These are phyloP conservation scores for Coleophora deauratella DNA, from an alignment of 2,888 invertebrate species.

Conservation along the genomic window DNA sequence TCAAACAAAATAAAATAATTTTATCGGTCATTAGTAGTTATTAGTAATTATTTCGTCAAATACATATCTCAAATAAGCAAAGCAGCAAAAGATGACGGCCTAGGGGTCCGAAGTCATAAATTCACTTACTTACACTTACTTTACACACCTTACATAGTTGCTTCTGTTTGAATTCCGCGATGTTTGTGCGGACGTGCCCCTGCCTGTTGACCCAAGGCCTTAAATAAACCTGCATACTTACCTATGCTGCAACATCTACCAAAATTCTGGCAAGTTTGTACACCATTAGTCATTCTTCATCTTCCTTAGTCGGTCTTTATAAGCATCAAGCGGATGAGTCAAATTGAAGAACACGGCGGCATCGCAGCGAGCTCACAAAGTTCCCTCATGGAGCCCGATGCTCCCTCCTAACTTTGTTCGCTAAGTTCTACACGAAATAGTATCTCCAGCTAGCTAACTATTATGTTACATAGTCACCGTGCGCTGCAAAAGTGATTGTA, in stretches of 20 bases:
- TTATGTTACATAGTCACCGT: too few species aligned
- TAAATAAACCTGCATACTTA: conserved; percentile 58
- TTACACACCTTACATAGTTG: too few species aligned
- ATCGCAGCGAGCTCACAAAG: too few species aligned
- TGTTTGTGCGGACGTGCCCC: conserved; percentile 69
- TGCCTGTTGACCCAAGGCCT: conserved; percentile 52
- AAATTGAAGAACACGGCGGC: too few species aligned
- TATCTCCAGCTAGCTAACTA: not conserved
- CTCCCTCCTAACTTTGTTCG: not conserved
- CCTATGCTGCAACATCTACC: conserved; percentile 47
- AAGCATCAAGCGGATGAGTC: too few species aligned
- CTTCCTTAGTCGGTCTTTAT: not conserved
- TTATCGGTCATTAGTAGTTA: too few species aligned
- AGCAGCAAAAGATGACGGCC: conserved; percentile 32
- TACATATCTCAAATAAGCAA: not conserved
- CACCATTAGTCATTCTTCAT: not conserved
- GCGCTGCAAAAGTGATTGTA: too few species aligned
- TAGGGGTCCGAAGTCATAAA: conserved; percentile 64
- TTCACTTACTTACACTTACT: conserved; percentile 54
- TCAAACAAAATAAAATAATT: too few species aligned
- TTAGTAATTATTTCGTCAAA: too few species aligned
- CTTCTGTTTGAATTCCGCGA: conserved; percentile 66
- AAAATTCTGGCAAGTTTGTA: conserved; percentile 12
- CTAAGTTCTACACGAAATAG: not conserved
- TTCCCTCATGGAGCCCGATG: too few species aligned